phyloP scores from a whole-genome alignment of 2,888 invertebrate species.

The Drosophila anomalata region DNA sequence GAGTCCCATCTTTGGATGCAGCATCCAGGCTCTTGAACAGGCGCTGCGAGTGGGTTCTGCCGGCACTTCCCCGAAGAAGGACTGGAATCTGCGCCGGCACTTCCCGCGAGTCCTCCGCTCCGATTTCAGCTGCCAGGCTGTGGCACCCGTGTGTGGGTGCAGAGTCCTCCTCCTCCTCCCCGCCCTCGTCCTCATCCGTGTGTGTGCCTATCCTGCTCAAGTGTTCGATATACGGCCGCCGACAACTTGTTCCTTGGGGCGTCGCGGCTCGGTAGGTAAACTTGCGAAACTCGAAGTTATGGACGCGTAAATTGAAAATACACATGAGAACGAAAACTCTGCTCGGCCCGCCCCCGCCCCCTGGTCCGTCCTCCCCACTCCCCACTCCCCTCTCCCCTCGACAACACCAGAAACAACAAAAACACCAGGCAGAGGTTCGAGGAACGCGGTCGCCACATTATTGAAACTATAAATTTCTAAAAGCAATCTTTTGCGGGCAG shows the following conservation, averaged over 20 bases:
- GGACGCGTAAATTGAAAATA: conserved; percentile 79
- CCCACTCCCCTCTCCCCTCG: conserved; percentile 3
- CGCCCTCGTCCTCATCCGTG: no score
- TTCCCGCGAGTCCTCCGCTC: conserved; percentile 4
- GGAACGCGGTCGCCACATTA: conserved; percentile 65
- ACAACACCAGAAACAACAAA: conserved; percentile 9
- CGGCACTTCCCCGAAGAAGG: no score
- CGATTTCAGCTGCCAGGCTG: conserved; percentile 35
- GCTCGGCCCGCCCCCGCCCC: not conserved
- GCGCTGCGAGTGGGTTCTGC: not conserved
- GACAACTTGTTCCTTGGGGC: conserved; percentile 34
- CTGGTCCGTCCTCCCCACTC: not conserved
- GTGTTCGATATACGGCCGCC: conserved; percentile 68
- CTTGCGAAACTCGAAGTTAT: conserved; percentile 77
- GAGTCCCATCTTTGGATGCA: conserved; percentile 19
- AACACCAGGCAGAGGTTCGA: conserved; percentile 43
- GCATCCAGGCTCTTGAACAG: not conserved
- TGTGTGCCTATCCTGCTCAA: conserved; percentile 57
- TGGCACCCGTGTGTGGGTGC: not conserved
- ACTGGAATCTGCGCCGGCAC: no score
- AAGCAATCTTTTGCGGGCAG: conserved; percentile 78
- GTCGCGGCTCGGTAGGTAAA: conserved; percentile 52
- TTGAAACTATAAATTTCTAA: conserved; percentile 76
- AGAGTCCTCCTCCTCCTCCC: no score
- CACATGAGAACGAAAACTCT: conserved; percentile 61